Evolutionary conservation across 2,113 vertebrate genomes (phyloP).

Genomic region (Phaethornis superciliosus): DNA sequence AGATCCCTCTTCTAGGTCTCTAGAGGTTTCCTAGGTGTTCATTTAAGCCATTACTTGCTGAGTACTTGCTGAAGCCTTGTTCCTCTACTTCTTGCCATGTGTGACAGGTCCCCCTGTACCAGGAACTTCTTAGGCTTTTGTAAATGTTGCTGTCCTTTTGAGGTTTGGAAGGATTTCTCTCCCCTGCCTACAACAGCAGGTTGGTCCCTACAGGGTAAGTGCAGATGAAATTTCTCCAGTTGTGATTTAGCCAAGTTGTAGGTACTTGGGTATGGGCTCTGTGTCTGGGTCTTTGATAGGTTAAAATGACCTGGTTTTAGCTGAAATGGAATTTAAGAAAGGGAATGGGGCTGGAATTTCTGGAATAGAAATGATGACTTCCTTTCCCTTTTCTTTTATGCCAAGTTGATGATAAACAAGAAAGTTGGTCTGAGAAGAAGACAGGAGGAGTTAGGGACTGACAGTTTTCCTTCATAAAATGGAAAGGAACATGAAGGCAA

Average conservation of each 20-base stretch:
- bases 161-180: not conserved
- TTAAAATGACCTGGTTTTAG: not conserved
- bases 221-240: not conserved
- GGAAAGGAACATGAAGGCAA: not conserved
- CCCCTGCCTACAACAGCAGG: not conserved
- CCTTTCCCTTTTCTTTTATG: not conserved
- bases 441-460: not conserved
- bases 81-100: not conserved
- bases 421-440: not conserved
- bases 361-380: not conserved
- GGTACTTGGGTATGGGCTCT: fast-evolving
- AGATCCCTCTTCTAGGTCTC: not conserved
- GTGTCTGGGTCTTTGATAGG: not conserved
- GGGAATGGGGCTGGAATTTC: not conserved
- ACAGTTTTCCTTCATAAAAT: not conserved
- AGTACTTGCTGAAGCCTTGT: not conserved
- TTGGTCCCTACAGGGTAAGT: not conserved
- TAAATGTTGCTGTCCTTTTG: not conserved
- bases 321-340: not conserved
- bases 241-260: not conserved
- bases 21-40: not conserved
- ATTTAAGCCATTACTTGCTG: not conserved
- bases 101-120: not conserved
- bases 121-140: not conserved
- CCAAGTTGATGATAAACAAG: not conserved